Evolutionary conservation across 2,113 vertebrate species (phyloP), one percentile per base, ranked within the genome.

Genomic region (Ellobius talpinus): DNA sequence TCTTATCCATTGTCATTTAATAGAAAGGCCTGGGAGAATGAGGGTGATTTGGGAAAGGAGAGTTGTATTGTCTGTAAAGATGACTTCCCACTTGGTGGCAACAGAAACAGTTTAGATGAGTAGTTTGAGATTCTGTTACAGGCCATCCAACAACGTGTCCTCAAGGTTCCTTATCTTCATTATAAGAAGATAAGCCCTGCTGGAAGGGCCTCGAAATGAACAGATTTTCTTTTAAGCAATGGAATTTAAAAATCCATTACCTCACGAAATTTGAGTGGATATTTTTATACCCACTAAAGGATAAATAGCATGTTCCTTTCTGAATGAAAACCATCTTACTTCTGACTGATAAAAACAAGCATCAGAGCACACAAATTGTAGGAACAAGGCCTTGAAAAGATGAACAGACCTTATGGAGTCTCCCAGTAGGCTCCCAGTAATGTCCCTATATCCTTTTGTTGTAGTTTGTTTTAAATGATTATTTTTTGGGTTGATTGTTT

Each of bases 291-390:
- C 55, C 17, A 58, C 55, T 5, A 58, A 58, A 55, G 55, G 52
- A 55, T 58, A 58, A 58, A 58, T 19, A 58, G 55, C 7, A 7
- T 58, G 55, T 58, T 58, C 55, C 55, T 58, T 58, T 19, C 55
- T 58, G 5, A 21, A 58, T 58, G 7, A 58, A 58, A 21, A 21
- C 55, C 21, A 58, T 58, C 55, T 96, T 3, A 10, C 17, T 94
- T 78, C 65, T 92, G 70, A 97, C 97, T 98, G 96, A 90, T 96
- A 95, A 95, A 97, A 97, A 93, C 96, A 97, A 97, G 87, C 96
- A 63, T 94, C 93, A 10, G 0, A 86, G 96, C 84, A 97, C 94
- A 96, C 97, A 97, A 3, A 0, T 91, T 45, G 73, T 85, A 93
- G 92, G 89, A 89, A 74, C 94, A 96, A 89, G 23, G 65, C 63